Evolutionary conservation across 2,113 vertebrate species (phyloP).

Genomic region (Dromas ardeola): DNA sequence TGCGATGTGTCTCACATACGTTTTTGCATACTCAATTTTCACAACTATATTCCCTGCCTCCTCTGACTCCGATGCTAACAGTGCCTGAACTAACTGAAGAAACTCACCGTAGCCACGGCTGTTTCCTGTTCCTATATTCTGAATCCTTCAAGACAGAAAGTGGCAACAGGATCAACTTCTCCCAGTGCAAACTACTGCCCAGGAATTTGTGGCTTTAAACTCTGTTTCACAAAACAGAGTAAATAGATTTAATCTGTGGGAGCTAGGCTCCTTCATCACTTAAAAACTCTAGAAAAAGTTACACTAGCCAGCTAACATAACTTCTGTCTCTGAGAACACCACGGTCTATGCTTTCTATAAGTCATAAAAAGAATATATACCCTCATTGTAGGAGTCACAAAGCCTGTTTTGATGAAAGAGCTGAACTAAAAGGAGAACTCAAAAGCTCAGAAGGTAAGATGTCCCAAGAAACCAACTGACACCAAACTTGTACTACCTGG

Average conservation of each 20-base stretch:
- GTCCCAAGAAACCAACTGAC: not conserved
- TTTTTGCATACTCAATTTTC: not conserved
- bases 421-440: not conserved
- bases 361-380: not conserved
- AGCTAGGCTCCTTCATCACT: not conserved
- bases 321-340: not conserved
- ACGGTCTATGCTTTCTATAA: not conserved
- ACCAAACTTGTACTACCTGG: not conserved
- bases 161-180: not conserved
- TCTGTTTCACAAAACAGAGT: not conserved
- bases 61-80: not conserved
- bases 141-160: not conserved
- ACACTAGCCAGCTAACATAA: not conserved
- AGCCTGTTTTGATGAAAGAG: not conserved
- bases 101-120: accelerated
- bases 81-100: not conserved
- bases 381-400: not conserved
- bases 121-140: not conserved
- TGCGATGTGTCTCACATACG: not conserved
- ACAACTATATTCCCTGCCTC: not conserved
- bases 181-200: not conserved
- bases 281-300: not conserved
- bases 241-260: not conserved
- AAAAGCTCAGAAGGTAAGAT: not conserved
- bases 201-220: not conserved